phyloP scores from a whole-genome alignment of 1,140 invertebrate species.

The Mercenaria mercenaria region DNA sequence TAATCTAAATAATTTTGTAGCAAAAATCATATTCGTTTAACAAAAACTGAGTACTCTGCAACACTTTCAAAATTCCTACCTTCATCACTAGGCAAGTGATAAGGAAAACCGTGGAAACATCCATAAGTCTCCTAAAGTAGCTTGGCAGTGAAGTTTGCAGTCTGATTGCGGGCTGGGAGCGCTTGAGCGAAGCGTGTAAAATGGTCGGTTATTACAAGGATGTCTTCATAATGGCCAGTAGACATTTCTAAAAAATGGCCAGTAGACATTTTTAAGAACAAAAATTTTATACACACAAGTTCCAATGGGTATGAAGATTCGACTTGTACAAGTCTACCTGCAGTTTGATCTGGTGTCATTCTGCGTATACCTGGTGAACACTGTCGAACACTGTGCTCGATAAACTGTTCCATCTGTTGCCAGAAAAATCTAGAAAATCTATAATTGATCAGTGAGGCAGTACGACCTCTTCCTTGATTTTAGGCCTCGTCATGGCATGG shows the following conservation, averaged over 20 bases:
- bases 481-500: conserved; percentile 59
- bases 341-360: not conserved
- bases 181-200: conserved; percentile 56
- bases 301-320: conserved; percentile 41
- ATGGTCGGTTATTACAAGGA: conserved; percentile 57
- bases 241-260: conserved; percentile 52
- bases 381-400: not conserved
- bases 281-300: conserved; percentile 63
- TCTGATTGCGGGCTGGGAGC: conserved; percentile 38
- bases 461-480: not conserved
- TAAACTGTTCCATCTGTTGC: conserved; percentile 44
- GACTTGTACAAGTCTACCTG: conserved; percentile 24
- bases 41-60: too few relatives aligned
- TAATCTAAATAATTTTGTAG: too few relatives aligned
- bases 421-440: conserved; percentile 57
- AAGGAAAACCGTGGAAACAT: conserved; percentile 19
- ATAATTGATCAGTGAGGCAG: not conserved
- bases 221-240: conserved; percentile 37
- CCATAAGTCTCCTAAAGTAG: conserved; percentile 45
- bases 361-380: conserved; percentile 34
- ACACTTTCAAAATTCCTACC: conserved; percentile 46
- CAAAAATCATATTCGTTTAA: too few relatives aligned
- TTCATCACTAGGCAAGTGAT: conserved; percentile 44
- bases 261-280: too few relatives aligned
- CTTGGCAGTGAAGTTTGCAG: conserved; percentile 32